Percentiles rank a stretch among this genome's conserved stretches.
Conservation (phyloP, 2,113 vertebrate species). For the Malurus elegans region DNA sequence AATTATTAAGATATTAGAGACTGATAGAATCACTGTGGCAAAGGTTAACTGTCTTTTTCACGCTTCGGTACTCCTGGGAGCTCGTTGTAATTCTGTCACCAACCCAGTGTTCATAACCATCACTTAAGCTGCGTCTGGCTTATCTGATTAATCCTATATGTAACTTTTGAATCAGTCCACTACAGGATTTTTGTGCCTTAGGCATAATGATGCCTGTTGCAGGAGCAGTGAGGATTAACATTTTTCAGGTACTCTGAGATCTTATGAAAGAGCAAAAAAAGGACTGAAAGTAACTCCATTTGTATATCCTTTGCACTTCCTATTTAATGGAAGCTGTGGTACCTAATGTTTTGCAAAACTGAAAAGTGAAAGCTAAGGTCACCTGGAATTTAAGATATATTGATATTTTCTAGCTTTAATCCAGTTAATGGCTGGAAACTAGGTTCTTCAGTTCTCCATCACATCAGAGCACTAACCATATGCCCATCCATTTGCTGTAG, state of each 20-base stretch:
- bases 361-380: background rate
- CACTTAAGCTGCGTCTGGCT: background rate
- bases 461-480: background rate
- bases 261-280: background rate
- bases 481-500: background rate
- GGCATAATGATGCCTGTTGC: background rate
- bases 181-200: background rate
- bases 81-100: background rate
- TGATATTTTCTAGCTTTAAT: background rate
- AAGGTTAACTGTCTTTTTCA: background rate
- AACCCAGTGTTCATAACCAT: background rate
- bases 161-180: background rate
- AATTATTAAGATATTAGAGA: background rate
- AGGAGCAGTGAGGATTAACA: background rate
- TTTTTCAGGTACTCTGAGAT: background rate
- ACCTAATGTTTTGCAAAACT: background rate
- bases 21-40: background rate
- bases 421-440: background rate
- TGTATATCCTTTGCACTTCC: background rate
- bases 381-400: background rate
- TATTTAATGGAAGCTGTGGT: background rate
- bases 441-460: background rate
- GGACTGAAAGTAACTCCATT: no score
- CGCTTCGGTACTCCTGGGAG: background rate
- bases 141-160: background rate